phyloP scores from a whole-genome alignment of 2,888 invertebrate genomes.

The Nephrotoma flavescens region DNA sequence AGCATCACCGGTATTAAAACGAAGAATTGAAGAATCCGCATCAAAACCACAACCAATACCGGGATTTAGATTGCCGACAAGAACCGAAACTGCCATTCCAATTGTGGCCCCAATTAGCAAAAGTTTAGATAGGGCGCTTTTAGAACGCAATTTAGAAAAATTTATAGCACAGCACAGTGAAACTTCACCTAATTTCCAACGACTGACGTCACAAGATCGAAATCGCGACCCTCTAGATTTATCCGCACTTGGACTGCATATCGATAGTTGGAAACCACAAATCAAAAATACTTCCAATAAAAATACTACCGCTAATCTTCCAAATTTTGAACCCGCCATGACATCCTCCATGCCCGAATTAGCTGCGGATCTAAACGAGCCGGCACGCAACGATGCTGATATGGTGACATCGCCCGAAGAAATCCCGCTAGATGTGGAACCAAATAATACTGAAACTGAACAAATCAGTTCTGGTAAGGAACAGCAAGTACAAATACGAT shows the following conservation, averaged over 20 bases:
- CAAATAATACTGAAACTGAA: not conserved
- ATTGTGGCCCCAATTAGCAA: constrained; percentile 19
- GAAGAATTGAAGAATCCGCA: not conserved
- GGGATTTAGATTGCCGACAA: not conserved
- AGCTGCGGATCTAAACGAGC: constrained; percentile 18
- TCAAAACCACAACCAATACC: not conserved
- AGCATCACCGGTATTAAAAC: constrained; percentile 20
- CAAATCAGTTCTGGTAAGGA: constrained; percentile 11
- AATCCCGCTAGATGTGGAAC: not conserved
- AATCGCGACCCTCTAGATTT: constrained; percentile 46
- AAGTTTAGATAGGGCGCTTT: constrained; percentile 22
- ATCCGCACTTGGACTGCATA: constrained; percentile 36
- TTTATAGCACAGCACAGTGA: constrained; percentile 19
- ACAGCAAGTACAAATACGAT: constrained; percentile 7
- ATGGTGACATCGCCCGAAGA: constrained; percentile 11
- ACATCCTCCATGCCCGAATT: constrained; percentile 48
- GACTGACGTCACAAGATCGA: constrained; percentile 42
- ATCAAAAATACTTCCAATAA: constrained; percentile 14
- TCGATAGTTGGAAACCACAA: constrained; percentile 39
- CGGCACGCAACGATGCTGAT: constrained; percentile 23
- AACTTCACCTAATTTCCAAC: constrained; percentile 38
- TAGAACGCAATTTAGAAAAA: constrained; percentile 22
- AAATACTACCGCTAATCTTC: constrained; percentile 5
- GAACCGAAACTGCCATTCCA: not conserved
- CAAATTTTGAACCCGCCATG: constrained; percentile 25